phyloP scores from a whole-genome alignment of 23 tunicate species.

The Ascidia mentula region DNA sequence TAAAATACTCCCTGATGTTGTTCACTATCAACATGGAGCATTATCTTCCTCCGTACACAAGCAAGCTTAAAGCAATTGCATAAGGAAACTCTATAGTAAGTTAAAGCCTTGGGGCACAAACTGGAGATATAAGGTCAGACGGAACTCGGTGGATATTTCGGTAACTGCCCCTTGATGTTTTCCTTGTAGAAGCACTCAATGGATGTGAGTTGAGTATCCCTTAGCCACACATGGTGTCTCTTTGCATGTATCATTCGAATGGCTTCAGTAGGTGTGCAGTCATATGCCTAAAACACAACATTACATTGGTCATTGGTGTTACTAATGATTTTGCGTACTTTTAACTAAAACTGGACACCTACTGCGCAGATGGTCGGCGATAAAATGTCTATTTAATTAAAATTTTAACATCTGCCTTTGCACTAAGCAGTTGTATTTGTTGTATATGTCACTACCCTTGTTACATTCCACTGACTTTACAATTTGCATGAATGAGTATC shows the following conservation, averaged over 20 bases:
- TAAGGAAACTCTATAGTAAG: too few relatives aligned
- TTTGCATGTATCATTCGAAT: slow-evolving; percentile 27
- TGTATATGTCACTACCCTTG: too few relatives aligned
- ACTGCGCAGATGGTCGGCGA: not conserved
- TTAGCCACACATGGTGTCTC: slow-evolving; percentile 90
- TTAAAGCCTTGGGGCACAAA: too few relatives aligned
- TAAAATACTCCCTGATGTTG: too few relatives aligned
- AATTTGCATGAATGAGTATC: too few relatives aligned
- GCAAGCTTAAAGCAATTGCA: too few relatives aligned
- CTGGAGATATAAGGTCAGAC: not conserved
- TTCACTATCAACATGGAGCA: too few relatives aligned
- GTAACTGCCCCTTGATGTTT: slow-evolving; percentile 30
- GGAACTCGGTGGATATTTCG: not conserved
- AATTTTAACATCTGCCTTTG: not conserved
- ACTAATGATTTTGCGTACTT: not conserved
- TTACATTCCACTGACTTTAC: not conserved
- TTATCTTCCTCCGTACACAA: too few relatives aligned
- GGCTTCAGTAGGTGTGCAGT: slow-evolving; percentile 58
- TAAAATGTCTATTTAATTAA: not conserved
- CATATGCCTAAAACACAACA: slow-evolving; percentile 34
- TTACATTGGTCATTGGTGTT: not conserved
- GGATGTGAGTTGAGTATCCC: slow-evolving; percentile 63
- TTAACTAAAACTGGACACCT: not conserved
- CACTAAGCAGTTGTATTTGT: too few relatives aligned
- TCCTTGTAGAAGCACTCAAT: slow-evolving; percentile 72